Percentiles rank a stretch among this genome's conserved stretches.
Evolutionary conservation across 2,113 vertebrate species (phyloP).

Genomic region (Shinisaurus crocodilurus): DNA sequence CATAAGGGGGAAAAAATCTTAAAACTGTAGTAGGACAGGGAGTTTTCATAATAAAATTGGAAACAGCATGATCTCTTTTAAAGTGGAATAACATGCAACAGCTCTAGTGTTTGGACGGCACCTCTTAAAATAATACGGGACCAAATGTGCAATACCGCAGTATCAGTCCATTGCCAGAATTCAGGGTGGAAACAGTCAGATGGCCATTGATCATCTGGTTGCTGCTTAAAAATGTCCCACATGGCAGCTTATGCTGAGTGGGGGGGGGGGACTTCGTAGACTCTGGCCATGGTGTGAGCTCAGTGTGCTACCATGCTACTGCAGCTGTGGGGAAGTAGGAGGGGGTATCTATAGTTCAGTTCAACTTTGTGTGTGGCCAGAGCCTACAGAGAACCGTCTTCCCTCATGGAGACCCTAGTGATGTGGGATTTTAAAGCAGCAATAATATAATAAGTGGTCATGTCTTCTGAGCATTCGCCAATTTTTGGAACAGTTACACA

Average conservation of each 20-base stretch:
- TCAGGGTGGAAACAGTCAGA: not conserved
- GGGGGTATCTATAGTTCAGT: not conserved
- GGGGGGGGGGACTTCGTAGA: not conserved
- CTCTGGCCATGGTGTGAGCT: not conserved
- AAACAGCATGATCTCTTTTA: not conserved
- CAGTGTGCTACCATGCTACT: not conserved
- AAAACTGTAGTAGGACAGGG: not conserved
- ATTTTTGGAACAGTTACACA: not conserved
- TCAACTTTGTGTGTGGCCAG: not conserved
- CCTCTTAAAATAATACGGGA: not conserved
- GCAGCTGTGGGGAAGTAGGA: not conserved
- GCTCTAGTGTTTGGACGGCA: not conserved
- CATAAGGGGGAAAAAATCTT: not conserved
- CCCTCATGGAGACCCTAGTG: not conserved
- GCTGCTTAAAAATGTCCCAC: not conserved
- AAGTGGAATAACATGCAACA: not conserved
- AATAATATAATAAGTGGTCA: not conserved
- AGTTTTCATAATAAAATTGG: slow-evolving; percentile 4
- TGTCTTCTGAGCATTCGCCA: not conserved
- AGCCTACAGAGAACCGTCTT: not conserved
- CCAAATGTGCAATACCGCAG: not conserved
- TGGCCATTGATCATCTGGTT: not conserved
- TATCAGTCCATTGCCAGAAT: not conserved
- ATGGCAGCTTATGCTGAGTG: no score
- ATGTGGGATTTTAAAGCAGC: not conserved